Conservation (phyloP, 2,888 invertebrate genomes). For the Diadegma fenestrale region DNA sequence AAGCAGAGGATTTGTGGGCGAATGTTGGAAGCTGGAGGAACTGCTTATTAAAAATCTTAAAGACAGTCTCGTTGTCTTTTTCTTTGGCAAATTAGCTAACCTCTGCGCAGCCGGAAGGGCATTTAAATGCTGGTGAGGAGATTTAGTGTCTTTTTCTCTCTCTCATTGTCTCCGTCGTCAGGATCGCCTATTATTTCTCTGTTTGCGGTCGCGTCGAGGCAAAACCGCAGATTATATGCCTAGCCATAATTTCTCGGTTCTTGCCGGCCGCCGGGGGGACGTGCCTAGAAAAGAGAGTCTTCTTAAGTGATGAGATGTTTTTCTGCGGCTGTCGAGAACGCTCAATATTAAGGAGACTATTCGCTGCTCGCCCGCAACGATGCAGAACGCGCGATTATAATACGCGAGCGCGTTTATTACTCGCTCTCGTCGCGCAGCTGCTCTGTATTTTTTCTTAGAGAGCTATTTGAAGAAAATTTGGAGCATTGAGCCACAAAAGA, state of each 20-base stretch:
- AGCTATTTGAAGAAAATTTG: slow-evolving; percentile 43
- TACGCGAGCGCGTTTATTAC: slow-evolving; percentile 26
- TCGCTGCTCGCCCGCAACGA: slow-evolving; percentile 19
- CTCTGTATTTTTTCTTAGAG: slow-evolving; percentile 10
- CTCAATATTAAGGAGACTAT: slow-evolving; percentile 32
- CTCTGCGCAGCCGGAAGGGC: slow-evolving; percentile 57
- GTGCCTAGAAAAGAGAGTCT: background rate
- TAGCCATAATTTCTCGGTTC: slow-evolving; percentile 55
- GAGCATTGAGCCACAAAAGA: slow-evolving; percentile 36
- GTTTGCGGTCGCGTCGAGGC: slow-evolving; percentile 65
- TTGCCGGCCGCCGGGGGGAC: background rate
- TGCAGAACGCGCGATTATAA: slow-evolving; percentile 38
- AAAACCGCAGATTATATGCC: slow-evolving; percentile 56
- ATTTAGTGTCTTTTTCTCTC: background rate
- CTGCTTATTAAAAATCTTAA: slow-evolving; percentile 73
- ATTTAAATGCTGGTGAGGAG: slow-evolving; percentile 57
- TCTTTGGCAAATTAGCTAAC: slow-evolving; percentile 54
- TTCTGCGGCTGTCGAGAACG: slow-evolving; percentile 33
- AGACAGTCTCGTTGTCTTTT: slow-evolving; percentile 57
- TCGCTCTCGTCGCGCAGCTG: slow-evolving; percentile 36
- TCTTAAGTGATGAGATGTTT: slow-evolving; percentile 50
- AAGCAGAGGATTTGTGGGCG: slow-evolving; percentile 12
- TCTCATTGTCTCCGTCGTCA: slow-evolving; percentile 33
- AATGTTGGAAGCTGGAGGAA: slow-evolving; percentile 11
- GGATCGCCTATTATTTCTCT: slow-evolving; percentile 70